These are phyloP conservation scores for Orientallactaga bullata DNA, from an alignment of 2,113 vertebrate species.

Conservation along the genomic window DNA sequence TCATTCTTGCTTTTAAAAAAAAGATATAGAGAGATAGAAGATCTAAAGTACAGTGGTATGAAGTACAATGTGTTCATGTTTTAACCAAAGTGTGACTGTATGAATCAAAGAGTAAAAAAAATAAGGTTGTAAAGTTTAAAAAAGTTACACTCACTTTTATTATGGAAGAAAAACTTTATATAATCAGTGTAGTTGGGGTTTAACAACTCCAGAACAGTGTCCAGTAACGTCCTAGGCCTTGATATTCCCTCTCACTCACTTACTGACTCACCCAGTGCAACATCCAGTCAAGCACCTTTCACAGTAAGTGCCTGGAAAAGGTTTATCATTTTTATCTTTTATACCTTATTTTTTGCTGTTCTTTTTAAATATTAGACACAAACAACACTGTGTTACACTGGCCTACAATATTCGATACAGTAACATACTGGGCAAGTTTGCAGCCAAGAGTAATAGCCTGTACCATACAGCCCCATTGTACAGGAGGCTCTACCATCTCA, in stretches of 20 bases:
- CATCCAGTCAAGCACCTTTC: not conserved
- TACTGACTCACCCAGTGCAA: not conserved
- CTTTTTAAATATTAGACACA: not conserved
- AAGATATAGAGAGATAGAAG: not conserved
- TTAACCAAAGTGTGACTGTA: not conserved
- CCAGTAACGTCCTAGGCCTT: not conserved
- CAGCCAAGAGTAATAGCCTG: not conserved
- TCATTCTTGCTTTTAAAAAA: not conserved
- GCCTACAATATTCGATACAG: not conserved
- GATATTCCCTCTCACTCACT: not conserved
- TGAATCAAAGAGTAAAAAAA: not conserved
- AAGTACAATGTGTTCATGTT: not conserved
- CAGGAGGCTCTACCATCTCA: not conserved
- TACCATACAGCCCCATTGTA: not conserved
- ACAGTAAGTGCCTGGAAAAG: not conserved
- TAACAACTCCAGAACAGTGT: not conserved
- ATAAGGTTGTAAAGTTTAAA: not conserved
- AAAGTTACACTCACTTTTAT: not conserved
- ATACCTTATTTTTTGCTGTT: not conserved
- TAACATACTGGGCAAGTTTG: not conserved
- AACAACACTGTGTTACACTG: not conserved
- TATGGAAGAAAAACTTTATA: not conserved
- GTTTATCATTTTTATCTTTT: not conserved
- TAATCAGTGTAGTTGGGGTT: not conserved
- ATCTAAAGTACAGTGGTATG: not conserved